A percentile compares a stretch with the other conserved stretches of the same genome.
phyloP scores from a whole-genome alignment of 2,797 vertebrate genomes.

The Phoeniculus purpureus region DNA sequence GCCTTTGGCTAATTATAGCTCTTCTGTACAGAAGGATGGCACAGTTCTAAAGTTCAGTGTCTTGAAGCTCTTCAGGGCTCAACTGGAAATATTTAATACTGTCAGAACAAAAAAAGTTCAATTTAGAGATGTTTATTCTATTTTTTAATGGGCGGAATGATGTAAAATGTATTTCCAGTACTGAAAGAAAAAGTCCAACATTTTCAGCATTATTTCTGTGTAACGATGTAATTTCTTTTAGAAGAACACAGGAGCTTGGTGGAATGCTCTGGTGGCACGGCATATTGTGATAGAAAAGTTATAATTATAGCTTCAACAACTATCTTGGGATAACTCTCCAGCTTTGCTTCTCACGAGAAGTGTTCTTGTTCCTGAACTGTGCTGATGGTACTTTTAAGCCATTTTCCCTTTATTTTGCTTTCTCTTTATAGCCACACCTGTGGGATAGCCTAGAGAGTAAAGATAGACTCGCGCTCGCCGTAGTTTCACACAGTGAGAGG shows the following conservation, averaged over 20 bases:
- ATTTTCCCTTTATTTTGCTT: neutral
- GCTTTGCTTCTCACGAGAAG: neutral
- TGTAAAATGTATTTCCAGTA: neutral
- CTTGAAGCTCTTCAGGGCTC: neutral
- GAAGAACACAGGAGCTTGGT: neutral
- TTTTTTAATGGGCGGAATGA: neutral
- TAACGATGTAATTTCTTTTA: neutral
- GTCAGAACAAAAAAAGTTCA: neutral
- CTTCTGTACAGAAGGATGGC: neutral
- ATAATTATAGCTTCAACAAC: neutral
- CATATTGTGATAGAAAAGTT: neutral
- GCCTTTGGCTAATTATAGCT: neutral
- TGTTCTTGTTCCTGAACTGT: neutral
- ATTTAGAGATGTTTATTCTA: neutral
- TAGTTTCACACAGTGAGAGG: slow-evolving; percentile 17
- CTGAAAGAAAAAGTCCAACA: neutral
- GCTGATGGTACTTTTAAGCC: neutral
- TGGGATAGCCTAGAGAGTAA: neutral
- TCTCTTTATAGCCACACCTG: neutral
- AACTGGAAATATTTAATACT: neutral
- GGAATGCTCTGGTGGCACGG: neutral
- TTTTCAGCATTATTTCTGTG: neutral
- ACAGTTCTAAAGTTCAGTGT: neutral
- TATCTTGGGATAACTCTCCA: neutral
- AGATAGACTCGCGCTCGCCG: neutral